Evolutionary conservation across 1,140 invertebrate genomes (phyloP).

Genomic region (Drosophila seguyi): DNA sequence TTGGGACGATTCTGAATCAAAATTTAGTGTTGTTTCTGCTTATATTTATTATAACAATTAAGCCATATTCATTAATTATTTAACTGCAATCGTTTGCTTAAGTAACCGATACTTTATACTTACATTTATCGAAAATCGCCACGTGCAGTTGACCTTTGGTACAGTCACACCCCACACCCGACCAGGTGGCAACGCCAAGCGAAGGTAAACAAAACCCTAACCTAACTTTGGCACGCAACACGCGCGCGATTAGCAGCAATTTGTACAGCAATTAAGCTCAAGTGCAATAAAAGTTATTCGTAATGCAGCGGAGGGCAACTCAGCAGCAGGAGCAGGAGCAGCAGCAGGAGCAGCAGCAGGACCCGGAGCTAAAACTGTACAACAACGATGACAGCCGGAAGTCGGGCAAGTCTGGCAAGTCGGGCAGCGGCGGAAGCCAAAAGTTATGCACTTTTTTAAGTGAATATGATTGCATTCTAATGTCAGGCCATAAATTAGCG

Average conservation of each 20-base stretch:
- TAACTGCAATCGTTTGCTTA: no score
- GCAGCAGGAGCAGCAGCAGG: neutral
- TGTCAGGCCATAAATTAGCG: slow-evolving; percentile 79
- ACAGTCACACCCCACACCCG: slow-evolving; percentile 1
- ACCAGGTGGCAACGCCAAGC: slow-evolving; percentile 18
- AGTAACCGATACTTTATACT: no score
- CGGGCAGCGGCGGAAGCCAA: slow-evolving; percentile 26
- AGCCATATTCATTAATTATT: no score
- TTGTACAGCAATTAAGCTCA: slow-evolving; percentile 57
- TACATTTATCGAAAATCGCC: neutral
- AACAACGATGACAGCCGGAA: slow-evolving; percentile 28
- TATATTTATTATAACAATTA: no score
- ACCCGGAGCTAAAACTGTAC: neutral
- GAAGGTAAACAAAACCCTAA: slow-evolving; percentile 8
- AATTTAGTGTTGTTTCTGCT: neutral
- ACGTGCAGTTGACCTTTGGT: neutral
- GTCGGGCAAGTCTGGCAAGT: slow-evolving; percentile 8
- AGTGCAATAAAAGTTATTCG: slow-evolving; percentile 41
- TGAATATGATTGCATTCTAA: slow-evolving; percentile 83
- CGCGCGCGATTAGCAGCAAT: slow-evolving; percentile 56
- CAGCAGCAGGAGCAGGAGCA: neutral
- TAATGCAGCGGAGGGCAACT: neutral
- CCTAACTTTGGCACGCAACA: slow-evolving; percentile 18
- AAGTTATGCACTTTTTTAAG: slow-evolving; percentile 74
- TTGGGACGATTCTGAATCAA: neutral